A percentile compares a stretch with the other conserved stretches of the same genome.
Evolutionary conservation across 2,888 invertebrate genomes (phyloP).

Genomic region (Athalia circularis): DNA sequence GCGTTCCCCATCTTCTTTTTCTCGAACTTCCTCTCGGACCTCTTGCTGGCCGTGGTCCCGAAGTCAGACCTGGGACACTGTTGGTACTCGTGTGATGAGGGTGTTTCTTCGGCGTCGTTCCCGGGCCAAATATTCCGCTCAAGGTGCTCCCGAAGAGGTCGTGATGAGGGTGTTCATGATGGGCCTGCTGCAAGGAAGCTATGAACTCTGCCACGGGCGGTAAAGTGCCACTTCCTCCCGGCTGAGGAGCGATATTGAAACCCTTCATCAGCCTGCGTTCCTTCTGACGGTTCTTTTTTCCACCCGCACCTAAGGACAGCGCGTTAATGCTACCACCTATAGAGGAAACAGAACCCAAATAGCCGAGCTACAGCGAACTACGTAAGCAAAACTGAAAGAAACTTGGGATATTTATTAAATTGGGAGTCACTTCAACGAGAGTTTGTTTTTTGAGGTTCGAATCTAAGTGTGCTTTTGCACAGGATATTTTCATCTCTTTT

Average conservation of each 20-base stretch:
- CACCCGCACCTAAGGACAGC: constrained; percentile 84
- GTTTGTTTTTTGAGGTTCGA: not conserved
- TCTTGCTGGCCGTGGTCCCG: constrained; percentile 59
- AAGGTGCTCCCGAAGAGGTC: constrained; percentile 83
- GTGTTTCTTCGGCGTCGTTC: constrained; percentile 75
- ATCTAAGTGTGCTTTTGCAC: not conserved
- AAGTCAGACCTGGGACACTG: constrained; percentile 68
- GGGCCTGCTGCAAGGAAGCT: constrained; percentile 82
- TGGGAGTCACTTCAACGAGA: not conserved
- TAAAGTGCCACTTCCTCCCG: constrained; percentile 75
- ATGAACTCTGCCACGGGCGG: constrained; percentile 88
- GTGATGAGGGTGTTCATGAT: constrained; percentile 75
- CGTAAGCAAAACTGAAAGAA: constrained; percentile 52
- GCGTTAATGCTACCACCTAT: constrained; percentile 69
- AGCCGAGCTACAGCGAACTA: constrained; percentile 48
- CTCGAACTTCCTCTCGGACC: constrained; percentile 74
- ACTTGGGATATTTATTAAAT: constrained; percentile 39
- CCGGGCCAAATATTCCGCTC: constrained; percentile 80
- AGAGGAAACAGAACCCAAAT: constrained; percentile 55
- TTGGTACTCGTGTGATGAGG: constrained; percentile 72
- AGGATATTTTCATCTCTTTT: not conserved
- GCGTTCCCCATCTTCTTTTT: constrained; percentile 88
- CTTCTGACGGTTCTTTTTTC: constrained; percentile 95
- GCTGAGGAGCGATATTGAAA: constrained; percentile 90
- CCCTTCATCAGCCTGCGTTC: constrained; percentile 95